A percentile compares a stretch with the other conserved stretches of the same genome.
Evolutionary conservation across 2,113 vertebrate genomes (phyloP).

Genomic region (Hippolais icterina): DNA sequence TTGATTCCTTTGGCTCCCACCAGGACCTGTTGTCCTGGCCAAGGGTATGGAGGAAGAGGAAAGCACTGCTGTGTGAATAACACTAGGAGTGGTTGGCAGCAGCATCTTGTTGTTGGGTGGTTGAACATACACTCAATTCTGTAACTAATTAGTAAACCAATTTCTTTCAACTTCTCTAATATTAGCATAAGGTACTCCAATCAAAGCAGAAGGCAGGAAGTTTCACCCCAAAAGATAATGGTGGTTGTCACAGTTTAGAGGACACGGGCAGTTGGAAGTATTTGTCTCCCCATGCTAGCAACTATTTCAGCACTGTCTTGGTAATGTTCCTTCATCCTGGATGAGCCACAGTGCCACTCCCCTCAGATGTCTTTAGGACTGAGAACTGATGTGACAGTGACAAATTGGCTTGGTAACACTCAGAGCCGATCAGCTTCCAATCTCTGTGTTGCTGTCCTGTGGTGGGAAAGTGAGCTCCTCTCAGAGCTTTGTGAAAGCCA

Average conservation of each 20-base stretch:
- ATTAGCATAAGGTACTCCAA: background rate
- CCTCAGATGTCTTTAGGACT: background rate
- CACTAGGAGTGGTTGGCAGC: background rate
- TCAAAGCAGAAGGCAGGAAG: background rate
- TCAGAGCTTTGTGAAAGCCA: background rate
- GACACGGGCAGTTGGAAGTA: background rate
- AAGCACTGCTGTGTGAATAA: background rate
- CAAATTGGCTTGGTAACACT: background rate
- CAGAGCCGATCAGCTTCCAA: background rate
- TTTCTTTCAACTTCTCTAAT: background rate
- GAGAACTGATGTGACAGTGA: background rate
- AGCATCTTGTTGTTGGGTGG: background rate
- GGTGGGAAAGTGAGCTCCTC: background rate
- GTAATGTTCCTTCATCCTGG: background rate
- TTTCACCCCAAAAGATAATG: background rate
- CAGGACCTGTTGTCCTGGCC: background rate
- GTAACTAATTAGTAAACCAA: background rate
- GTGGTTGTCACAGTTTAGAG: background rate
- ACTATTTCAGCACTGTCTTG: background rate
- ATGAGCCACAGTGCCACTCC: fast-evolving
- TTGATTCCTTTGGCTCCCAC: fast-evolving
- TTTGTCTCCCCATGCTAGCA: background rate
- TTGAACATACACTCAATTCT: background rate
- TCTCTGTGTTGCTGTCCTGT: background rate
- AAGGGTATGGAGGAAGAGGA: background rate